Base-by-base conservation (phyloP, 2,888 invertebrate species). In the Lypha dubia region DNA sequence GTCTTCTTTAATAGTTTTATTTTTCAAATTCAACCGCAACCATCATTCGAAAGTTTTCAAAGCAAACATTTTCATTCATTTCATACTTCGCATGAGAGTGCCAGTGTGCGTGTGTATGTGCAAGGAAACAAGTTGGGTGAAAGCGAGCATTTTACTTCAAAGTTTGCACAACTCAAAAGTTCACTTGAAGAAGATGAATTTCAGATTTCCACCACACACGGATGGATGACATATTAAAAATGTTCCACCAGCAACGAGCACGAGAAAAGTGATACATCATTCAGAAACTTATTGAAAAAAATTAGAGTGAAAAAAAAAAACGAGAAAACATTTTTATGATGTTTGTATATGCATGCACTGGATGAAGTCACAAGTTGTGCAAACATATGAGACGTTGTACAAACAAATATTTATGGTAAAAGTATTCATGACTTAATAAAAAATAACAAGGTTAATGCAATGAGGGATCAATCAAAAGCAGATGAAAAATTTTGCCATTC, bases 171-270 rank as follows among this genome's bases (percentile, higher is more conserved):
- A 60, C 15, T 22, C 44, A n/a, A 76, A 63, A 41, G 49, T 67
- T 67, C 67, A 35, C 28, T 73, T 70, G 84, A 84, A 65, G 53
- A 84, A 68, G 84, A 84, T 80, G 76, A 80, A 84, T 84, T 73
- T 71, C 22, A 76, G 67, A 53, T 73, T 65, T 44, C 56, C 44
- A 15, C 8, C 44, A 58, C 49, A 38, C 41, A 63, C 44, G 13
- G 1, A 22, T 62, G 41, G 15, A 58, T 68, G 49, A 13, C 56
- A 67, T 24, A 9, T 60, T 17, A 38, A 60, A 73, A 60, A 28
- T 73, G 22, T 46, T 15, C 13, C 17, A 22, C 24, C n/a, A 17
- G 67, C 15, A 38, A 7, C 56, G 13, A 70, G 49, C 32, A 38
- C 24, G n/a, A n/a, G 53, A 22, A 62, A 80, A 68, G 60, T 62